Conservation (phyloP, 2,888 invertebrate species). For the Oligia strigilis region DNA sequence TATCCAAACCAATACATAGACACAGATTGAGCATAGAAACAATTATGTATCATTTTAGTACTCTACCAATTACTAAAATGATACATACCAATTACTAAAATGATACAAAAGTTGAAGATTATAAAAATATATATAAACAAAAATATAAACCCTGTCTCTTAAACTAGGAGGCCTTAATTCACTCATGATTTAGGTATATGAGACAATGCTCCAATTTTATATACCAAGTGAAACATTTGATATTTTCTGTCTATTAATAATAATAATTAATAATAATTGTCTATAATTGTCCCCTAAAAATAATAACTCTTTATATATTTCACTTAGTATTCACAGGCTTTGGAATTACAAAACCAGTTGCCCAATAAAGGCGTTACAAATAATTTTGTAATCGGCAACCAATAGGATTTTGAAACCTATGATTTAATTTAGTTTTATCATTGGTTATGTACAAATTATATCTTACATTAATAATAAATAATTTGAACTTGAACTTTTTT, state of each 20-base stretch:
- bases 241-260: background rate
- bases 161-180: background rate
- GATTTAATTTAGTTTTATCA: background rate
- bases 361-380: conserved; percentile 29
- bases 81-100: background rate
- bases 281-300: background rate
- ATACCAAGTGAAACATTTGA: background rate
- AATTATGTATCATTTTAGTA: too few relatives aligned
- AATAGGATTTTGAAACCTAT: conserved; percentile 20
- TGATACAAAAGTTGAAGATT: background rate
- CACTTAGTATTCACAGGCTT: background rate
- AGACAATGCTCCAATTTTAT: background rate
- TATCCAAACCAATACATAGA: background rate
- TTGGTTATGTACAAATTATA: background rate
- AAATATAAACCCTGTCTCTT: too few relatives aligned
- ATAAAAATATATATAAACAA: background rate
- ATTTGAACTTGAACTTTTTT: background rate
- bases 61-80: background rate
- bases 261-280: too few relatives aligned
- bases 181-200: background rate
- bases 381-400: conserved; percentile 22
- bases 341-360: conserved; percentile 18
- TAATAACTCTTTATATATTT: background rate
- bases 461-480: background rate
- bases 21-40: background rate